Percentiles rank a stretch among this genome's conserved stretches.
Conservation (phyloP, 2,797 vertebrate genomes). For the Hypotaenidia philippensis region DNA sequence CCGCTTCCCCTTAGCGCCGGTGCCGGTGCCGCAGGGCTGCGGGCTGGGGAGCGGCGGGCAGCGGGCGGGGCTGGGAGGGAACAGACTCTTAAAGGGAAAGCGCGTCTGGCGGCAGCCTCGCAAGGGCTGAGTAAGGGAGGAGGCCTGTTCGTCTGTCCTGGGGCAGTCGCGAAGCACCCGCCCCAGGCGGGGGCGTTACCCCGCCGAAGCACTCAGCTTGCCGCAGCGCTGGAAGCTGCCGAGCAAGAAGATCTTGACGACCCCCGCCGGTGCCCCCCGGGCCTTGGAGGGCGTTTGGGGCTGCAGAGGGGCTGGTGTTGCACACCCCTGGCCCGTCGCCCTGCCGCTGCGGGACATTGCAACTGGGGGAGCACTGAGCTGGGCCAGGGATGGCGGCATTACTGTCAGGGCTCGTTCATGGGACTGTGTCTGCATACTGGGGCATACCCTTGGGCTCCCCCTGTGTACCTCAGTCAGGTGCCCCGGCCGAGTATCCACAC, state of each 20-base stretch:
- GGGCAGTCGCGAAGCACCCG: background rate
- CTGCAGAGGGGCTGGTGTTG: background rate
- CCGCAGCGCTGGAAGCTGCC: background rate
- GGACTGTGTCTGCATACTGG: fast-evolving
- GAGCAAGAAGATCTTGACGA: fast-evolving
- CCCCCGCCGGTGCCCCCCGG: fast-evolving
- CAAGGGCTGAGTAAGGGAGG: too few relatives aligned
- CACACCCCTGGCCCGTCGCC: background rate
- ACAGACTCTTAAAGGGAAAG: constrained; percentile 58
- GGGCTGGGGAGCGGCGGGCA: background rate
- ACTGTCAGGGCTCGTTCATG: fast-evolving
- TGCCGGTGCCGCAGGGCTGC: constrained; percentile 2
- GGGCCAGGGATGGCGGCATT: background rate
- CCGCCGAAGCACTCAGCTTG: background rate
- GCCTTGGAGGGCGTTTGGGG: background rate
- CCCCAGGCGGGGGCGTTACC: too few relatives aligned
- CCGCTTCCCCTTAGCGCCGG: constrained; percentile 32
- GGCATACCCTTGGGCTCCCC: background rate
- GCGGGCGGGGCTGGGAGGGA: constrained; percentile 43
- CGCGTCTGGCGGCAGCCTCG: background rate
- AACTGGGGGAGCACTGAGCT: fast-evolving
- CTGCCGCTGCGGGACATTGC: background rate
- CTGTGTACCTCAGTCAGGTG: fast-evolving
- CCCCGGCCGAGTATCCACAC: too few relatives aligned
- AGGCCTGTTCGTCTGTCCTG: too few relatives aligned